A percentile compares a stretch with the other conserved stretches of the same genome.
These are phyloP conservation scores for Ageneiosus marmoratus DNA, from an alignment of 2,113 vertebrate species.

Conservation along the genomic window DNA sequence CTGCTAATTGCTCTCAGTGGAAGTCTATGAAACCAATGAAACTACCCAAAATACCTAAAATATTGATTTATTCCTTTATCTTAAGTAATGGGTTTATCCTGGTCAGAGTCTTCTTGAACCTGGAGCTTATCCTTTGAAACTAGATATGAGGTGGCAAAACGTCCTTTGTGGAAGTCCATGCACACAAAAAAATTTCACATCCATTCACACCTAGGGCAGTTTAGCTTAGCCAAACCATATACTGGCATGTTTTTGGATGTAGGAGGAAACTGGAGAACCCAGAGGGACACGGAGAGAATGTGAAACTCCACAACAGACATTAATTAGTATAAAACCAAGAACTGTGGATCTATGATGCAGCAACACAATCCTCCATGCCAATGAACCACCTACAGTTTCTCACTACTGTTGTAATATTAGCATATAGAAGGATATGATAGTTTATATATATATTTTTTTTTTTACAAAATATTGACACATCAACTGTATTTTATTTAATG, in stretches of 20 bases:
- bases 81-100: not conserved
- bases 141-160: not conserved
- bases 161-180: not conserved
- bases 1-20: constrained; percentile 28
- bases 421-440: not conserved
- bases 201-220: not conserved
- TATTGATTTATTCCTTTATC: not conserved
- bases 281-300: not conserved
- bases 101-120: not conserved
- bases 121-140: not conserved
- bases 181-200: not conserved
- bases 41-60: not conserved
- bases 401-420: not conserved
- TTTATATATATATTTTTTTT: constrained; percentile 23
- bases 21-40: not conserved
- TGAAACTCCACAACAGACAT: not conserved
- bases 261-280: not conserved
- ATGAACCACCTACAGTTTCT: not conserved
- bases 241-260: not conserved
- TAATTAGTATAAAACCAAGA: not conserved
- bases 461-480: constrained; percentile 17
- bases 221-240: not conserved
- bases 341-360: not conserved
- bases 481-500: not conserved
- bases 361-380: not conserved